phyloP scores from a whole-genome alignment of 2,113 vertebrate species.

The Hyperoodon ampullatus region DNA sequence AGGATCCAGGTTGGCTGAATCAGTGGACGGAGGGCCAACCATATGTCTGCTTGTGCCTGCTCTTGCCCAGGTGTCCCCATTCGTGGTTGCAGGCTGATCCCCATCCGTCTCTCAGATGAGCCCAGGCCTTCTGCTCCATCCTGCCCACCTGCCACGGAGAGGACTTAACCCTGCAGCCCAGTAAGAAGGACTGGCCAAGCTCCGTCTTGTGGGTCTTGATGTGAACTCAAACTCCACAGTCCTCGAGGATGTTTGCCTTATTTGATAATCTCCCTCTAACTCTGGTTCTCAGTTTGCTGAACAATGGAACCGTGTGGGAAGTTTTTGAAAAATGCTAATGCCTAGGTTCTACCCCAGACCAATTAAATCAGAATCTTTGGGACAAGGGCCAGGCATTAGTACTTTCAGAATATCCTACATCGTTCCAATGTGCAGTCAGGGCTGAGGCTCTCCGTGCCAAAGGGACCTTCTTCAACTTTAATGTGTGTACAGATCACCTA shows the following conservation, averaged over 20 bases:
- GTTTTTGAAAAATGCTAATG: background rate
- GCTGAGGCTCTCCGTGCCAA: background rate
- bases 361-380: background rate
- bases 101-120: background rate
- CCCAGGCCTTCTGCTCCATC: background rate
- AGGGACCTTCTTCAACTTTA: background rate
- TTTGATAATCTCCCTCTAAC: background rate
- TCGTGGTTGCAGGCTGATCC: accelerated
- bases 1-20: background rate
- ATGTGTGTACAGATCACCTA: background rate
- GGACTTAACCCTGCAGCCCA: background rate
- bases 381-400: background rate
- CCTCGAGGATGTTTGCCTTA: background rate
- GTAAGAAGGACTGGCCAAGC: too few relatives aligned
- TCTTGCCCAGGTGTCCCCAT: background rate
- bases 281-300: background rate
- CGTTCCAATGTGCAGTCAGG: background rate
- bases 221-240: background rate
- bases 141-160: background rate
- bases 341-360: background rate
- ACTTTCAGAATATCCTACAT: background rate
- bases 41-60: background rate
- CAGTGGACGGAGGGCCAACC: background rate
- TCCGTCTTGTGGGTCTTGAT: background rate
- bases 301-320: background rate